These are phyloP conservation scores for Coilia nasus DNA, from an alignment of 2,797 vertebrate species.

Conservation along the genomic window DNA sequence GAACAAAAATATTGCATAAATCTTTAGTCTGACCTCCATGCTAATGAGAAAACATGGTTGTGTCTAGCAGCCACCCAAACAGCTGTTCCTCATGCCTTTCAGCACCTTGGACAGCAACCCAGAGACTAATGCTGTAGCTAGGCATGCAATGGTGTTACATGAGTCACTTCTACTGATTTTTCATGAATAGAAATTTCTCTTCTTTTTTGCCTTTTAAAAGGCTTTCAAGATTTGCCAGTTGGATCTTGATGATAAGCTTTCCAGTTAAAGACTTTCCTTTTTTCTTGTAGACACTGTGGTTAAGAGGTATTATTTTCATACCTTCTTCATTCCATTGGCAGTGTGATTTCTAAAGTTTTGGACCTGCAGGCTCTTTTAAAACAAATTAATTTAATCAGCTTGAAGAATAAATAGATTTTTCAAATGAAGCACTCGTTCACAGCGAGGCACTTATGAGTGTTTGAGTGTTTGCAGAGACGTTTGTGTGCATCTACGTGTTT, in stretches of 20 bases:
- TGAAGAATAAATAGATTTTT: slow-evolving; percentile 14
- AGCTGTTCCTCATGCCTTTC: not conserved
- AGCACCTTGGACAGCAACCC: slow-evolving; percentile 10
- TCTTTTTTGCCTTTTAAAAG: not conserved
- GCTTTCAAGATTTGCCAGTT: not conserved
- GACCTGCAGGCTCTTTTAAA: not conserved
- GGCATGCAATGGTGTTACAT: not conserved
- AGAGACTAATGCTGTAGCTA: not conserved
- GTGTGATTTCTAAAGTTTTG: not conserved
- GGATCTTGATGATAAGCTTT: not conserved
- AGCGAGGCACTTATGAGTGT: not conserved
- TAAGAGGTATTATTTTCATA: not conserved
- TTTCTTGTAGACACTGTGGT: not conserved
- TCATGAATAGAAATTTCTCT: not conserved
- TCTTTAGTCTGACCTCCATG: not conserved
- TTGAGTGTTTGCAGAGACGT: not conserved
- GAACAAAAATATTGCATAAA: not conserved
- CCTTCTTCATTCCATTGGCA: not conserved
- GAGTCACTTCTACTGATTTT: not conserved
- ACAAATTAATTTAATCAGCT: slow-evolving; percentile 31
- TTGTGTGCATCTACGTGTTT: not conserved
- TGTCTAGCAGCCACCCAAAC: not conserved
- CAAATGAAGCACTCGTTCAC: not conserved
- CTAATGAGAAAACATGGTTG: not conserved
- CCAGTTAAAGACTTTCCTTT: not conserved